A percentile compares a stretch with the other conserved stretches of the same genome.
Conservation (phyloP, 2,888 invertebrate genomes). For the Nomada fabriciana region DNA sequence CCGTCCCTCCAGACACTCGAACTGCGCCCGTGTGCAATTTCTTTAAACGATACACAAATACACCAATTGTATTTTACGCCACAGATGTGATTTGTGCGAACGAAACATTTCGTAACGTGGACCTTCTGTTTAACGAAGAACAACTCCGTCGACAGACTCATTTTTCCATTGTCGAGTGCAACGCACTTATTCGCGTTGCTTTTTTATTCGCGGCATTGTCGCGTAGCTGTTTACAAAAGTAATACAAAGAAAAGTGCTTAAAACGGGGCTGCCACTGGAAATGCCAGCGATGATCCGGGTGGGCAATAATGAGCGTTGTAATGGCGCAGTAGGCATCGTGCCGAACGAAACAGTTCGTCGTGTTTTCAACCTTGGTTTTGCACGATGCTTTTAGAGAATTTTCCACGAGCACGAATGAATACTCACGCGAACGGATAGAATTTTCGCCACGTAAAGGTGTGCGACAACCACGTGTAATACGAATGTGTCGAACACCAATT, state of each 20-base stretch:
- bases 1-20: conserved; percentile 68
- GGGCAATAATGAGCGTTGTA: conserved; percentile 30
- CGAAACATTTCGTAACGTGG: not conserved
- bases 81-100: not conserved
- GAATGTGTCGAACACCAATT: not conserved
- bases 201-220: not conserved
- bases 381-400: conserved; percentile 47
- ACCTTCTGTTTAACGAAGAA: not conserved
- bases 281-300: conserved; percentile 18
- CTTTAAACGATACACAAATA: conserved; percentile 14
- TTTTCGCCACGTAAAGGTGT: not conserved
- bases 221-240: not conserved
- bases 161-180: not conserved
- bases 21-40: not conserved
- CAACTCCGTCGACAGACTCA: not conserved
- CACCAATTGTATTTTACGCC: conserved; percentile 4
- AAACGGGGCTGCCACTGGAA: conserved; percentile 30
- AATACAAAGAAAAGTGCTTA: not conserved
- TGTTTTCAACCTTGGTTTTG: conserved; percentile 57
- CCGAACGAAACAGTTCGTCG: conserved; percentile 59
- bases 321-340: conserved; percentile 75
- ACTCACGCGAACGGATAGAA: conserved; percentile 25
- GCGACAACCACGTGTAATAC: conserved; percentile 19
- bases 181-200: not conserved
- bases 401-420: not conserved